Percentiles rank a stretch among this genome's conserved stretches.
These are phyloP conservation scores for Caenorhabditis sinica DNA, from an alignment of 2,888 invertebrate genomes.

Conservation along the genomic window DNA sequence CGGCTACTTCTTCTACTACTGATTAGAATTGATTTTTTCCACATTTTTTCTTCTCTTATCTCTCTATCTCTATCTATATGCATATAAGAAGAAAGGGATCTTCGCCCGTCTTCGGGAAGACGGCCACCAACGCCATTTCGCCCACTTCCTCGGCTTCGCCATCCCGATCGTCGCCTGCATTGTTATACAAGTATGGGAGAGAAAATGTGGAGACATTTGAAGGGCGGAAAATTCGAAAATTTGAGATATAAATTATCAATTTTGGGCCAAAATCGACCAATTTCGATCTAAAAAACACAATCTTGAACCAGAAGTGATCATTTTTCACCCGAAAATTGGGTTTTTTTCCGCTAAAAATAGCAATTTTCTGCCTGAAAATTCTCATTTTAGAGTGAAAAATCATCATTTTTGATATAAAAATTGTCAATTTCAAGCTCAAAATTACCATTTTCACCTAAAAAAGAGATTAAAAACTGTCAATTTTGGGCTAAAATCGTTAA, in stretches of 20 bases:
- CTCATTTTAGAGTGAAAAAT: too few species aligned
- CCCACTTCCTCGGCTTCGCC: background rate
- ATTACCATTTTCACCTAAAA: too few species aligned
- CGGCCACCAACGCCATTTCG: too few species aligned
- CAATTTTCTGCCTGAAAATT: too few species aligned
- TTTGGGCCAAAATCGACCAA: background rate
- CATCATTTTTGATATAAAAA: too few species aligned
- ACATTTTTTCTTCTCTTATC: background rate
- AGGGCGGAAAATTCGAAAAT: background rate
- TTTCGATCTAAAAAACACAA: background rate
- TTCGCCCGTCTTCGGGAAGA: too few species aligned
- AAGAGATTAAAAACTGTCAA: too few species aligned
- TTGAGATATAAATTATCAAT: background rate
- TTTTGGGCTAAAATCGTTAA: too few species aligned
- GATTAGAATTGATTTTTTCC: constrained; percentile 2
- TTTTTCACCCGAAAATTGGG: background rate
- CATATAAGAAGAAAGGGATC: background rate
- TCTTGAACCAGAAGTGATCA: too few species aligned
- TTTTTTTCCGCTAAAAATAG: too few species aligned
- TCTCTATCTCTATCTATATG: background rate
- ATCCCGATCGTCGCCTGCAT: background rate
- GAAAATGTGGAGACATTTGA: too few species aligned
- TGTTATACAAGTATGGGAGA: background rate
- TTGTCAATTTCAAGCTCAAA: too few species aligned
- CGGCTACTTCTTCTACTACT: background rate